Evolutionary conservation across 2,797 vertebrate genomes (phyloP), one percentile per base, ranked within the genome.

Genomic region (Bufotes viridis): DNA sequence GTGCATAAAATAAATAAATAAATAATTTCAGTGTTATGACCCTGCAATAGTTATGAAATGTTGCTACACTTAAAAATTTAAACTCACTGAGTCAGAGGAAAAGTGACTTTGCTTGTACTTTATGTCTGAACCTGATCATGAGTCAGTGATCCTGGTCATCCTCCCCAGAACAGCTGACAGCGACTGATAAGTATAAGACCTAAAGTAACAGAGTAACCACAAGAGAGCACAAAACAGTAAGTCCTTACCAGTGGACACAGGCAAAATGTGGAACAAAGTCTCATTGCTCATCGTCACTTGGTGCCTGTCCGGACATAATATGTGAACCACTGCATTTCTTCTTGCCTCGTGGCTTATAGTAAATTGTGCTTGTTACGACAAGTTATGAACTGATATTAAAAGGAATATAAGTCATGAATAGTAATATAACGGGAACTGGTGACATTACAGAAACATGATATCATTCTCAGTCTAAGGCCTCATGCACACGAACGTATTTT

Each of bases 151-250:
- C 6, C 0, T 58, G 24, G 69, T 76, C 22, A 85, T 78, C 58
- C 72, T 26, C 72, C 82, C n/a, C 24, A 63, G 49, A 63, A 42
- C 72, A 76, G 83, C 72, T 85, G 83, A 85, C 83, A 76, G 53
- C 82, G 13, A 72, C 72, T 76, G 72, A 85, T 85, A 74, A 81
- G 79, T 49, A 29, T 80, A 22, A 81, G 79, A 42, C 18, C 7
- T 22, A 49, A 49, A 15, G 29, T 58, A 61, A 76, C 20, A 24
- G 22, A 22, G 22, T 55, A 24, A n/a, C 22, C 20, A 55, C 74
- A 55, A 2, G 12, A n/a, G 11, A 14, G 13, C 42, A 11, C 3
- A 55, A 76, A 15, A n/a, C 51, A 22, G 74, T 76, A 53, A 51
- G 20, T 12, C 17, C 20, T 11, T 3, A 18, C 15, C 42, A 49